phyloP scores from a whole-genome alignment of 2,888 invertebrate genomes.

The Eupeodes luniger region DNA sequence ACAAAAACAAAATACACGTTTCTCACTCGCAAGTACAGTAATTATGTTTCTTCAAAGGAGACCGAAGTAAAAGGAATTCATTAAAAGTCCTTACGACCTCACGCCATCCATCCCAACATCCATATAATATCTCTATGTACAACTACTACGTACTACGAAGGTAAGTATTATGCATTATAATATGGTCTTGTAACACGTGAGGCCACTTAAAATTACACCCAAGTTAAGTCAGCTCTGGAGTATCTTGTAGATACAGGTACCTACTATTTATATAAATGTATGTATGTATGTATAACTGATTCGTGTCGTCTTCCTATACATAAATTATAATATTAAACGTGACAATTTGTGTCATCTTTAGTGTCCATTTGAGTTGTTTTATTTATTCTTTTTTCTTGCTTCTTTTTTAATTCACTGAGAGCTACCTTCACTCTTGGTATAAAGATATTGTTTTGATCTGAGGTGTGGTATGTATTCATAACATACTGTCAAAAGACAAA shows the following conservation, averaged over 20 bases:
- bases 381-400: background rate
- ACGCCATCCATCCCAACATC: slow-evolving; percentile 16
- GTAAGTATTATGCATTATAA: slow-evolving; percentile 3
- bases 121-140: background rate
- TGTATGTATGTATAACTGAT: slow-evolving; percentile 5
- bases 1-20: background rate
- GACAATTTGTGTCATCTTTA: slow-evolving; percentile 72
- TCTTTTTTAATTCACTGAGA: slow-evolving; percentile 59
- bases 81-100: slow-evolving; percentile 62
- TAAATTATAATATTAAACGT: slow-evolving; percentile 70
- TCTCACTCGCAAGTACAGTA: slow-evolving; percentile 48
- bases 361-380: slow-evolving; percentile 52
- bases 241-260: background rate
- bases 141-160: background rate
- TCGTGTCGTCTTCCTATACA: slow-evolving; percentile 49
- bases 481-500: slow-evolving; percentile 8
- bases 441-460: slow-evolving; percentile 45
- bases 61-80: slow-evolving; percentile 47
- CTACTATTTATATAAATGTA: too few species aligned
- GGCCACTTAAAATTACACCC: slow-evolving; percentile 63
- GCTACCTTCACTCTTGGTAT: slow-evolving; percentile 8
- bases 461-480: slow-evolving; percentile 52
- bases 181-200: slow-evolving; percentile 62
- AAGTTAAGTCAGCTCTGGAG: slow-evolving; percentile 24
- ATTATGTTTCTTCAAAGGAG: slow-evolving; percentile 60